A percentile compares a stretch with the other conserved stretches of the same genome.
These are phyloP conservation scores for Beris chalybata DNA, from an alignment of 2,888 invertebrate genomes.

Conservation along the genomic window DNA sequence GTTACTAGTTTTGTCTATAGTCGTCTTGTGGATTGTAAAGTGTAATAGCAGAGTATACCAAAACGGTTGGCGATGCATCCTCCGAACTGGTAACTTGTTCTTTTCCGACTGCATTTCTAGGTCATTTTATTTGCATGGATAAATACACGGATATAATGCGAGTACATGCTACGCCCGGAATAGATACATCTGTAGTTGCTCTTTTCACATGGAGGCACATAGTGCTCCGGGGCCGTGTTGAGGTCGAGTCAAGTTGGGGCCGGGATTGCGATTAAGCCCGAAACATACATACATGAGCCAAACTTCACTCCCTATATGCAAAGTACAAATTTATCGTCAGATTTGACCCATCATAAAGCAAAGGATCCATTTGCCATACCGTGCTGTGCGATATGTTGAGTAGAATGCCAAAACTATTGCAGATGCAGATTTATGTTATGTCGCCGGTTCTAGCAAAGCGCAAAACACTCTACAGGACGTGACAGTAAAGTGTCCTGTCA, in stretches of 20 bases:
- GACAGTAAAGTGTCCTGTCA: constrained; percentile 32
- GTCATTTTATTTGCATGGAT: constrained; percentile 30
- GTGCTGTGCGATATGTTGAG: neutral
- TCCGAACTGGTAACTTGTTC: neutral
- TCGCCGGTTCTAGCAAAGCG: constrained; percentile 20
- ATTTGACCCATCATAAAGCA: constrained; percentile 13
- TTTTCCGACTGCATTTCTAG: constrained; percentile 23
- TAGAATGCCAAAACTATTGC: constrained; percentile 23
- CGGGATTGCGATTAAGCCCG: neutral
- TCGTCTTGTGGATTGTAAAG: neutral
- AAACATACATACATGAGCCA: neutral
- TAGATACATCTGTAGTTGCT: constrained; percentile 13
- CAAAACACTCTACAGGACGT: constrained; percentile 24
- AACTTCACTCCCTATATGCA: neutral
- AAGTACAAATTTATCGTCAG: constrained; percentile 16
- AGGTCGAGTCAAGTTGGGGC: neutral
- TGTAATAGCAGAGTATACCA: neutral
- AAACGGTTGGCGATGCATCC: neutral
- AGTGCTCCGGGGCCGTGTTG: neutral
- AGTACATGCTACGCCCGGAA: neutral
- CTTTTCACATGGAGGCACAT: constrained; percentile 16
- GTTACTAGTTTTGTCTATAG: neutral
- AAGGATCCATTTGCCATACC: constrained; percentile 12
- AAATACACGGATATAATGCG: constrained; percentile 18
- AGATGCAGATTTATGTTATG: constrained; percentile 29